Base-by-base conservation (phyloP, 2,888 invertebrate genomes). In the Agrotis segetum region DNA sequence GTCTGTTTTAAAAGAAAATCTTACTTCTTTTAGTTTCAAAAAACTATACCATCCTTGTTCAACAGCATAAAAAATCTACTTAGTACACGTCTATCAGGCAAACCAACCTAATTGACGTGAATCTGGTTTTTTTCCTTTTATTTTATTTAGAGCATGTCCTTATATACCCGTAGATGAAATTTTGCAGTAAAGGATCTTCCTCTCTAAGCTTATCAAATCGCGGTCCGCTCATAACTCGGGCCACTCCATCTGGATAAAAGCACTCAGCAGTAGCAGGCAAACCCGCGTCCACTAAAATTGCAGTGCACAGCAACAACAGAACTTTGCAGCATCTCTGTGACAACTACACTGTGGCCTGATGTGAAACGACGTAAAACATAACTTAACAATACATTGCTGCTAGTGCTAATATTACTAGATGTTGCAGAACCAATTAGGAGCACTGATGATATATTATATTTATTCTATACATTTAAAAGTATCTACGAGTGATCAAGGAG, bases 261-360 rank as follows among this genome's bases (percentile, higher is more conserved):
- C 94, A 92, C 92, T 93, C 92, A 90, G 83, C 85, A 89, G 87
- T 85, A 74, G 84, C 83, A 85, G 85, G 87, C 88, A 85, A 85
- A 59, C 78, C 82, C 85, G 79, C 90, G 92, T 93, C 92, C 92
- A 90, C 91, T 92, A 89, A 92, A 93, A 93, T 94, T 92, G 93
- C 91, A 90, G 85, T 86, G 88, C 90, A 89, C 90, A 91, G 85
- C 84, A 89, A 88, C 89, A 91, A 89, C 89, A 89, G 89, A 93
- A 93, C 89, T 93, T 92, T 87, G 88, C 81, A 89, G 85, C 89
- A 85, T 91, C 92, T 89, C 88, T 63, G 84, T 87, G 88, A 85
- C 87, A 85, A 88, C 88, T 89, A 87, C 87, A 88, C 88, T 86
- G 84, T 81, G 79, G 78, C 88, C 82, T 86, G 83, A 85, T 83